Evolutionary conservation across 2,113 vertebrate genomes (phyloP), one percentile per base, ranked within the genome.

Genomic region (Andinoacara biseriatus): DNA sequence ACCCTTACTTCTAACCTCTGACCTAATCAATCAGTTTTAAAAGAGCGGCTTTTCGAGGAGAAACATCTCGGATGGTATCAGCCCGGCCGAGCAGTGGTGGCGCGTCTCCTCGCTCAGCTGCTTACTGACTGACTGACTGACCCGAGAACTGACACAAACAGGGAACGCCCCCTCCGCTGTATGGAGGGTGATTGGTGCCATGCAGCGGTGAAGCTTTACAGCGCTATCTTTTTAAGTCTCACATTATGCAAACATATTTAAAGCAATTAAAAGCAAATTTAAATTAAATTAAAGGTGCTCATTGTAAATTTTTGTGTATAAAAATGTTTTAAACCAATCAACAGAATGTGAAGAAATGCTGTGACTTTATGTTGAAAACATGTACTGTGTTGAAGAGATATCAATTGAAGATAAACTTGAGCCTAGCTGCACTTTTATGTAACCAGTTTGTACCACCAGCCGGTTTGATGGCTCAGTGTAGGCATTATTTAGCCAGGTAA

Each of bases 141-240:
- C 22, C 87, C 3, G 24, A 72, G 82, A 58, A 52, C 33, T 1
- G 83, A 58, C 9, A 35, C 79, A 31, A 52, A 43, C 63, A 58
- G 75, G 83, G 81, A 86, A 83, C 91, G 90, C 91, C 91, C 80
- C 91, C 78, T 83, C 56, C 1, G 57, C 1, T 3, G 58, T 88
- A 65, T 81, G 81, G n/a, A 11, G 56, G 46, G 54, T 49, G 43
- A 78, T 63, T 40, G 54, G 83, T 84, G 86, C 83, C 85, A 1
- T 3, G 4, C 0, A 59, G 84, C n/a, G 40, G 81, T 3, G 59
- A 56, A 17, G 9, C 46, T 1, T 54, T 46, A 20, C 13, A 31
- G 29, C 5, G 22, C 14, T 43, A 10, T 10, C 43, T 20, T 69
- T 69, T 29, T 43, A 43, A 65, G 4, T n/a, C n/a, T 26, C 38